A percentile compares a stretch with the other conserved stretches of the same genome.
These are phyloP conservation scores for Dryobates pubescens DNA, from an alignment of 2,797 vertebrate species.

Conservation along the genomic window DNA sequence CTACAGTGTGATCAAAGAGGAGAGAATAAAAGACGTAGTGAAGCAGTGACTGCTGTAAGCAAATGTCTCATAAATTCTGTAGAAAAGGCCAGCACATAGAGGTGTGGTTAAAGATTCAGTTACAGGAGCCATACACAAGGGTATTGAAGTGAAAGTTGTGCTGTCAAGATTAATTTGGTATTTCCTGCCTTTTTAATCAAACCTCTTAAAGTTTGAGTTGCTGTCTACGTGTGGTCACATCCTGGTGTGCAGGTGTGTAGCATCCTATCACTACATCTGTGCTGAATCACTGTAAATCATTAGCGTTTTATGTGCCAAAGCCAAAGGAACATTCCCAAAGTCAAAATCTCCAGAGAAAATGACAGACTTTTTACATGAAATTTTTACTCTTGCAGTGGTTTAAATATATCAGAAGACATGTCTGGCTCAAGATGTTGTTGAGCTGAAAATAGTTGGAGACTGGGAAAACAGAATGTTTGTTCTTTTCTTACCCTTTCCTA, in stretches of 20 bases:
- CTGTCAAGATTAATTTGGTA: not conserved
- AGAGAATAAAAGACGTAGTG: not conserved
- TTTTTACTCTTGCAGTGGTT: not conserved
- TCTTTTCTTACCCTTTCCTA: not conserved
- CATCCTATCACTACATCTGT: not conserved
- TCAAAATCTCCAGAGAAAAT: not conserved
- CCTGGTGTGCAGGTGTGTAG: not conserved
- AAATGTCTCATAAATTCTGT: not conserved
- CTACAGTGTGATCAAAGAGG: not conserved
- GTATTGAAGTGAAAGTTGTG: not conserved
- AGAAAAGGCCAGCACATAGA: not conserved
- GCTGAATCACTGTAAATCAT: not conserved
- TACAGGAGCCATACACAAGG: not conserved
- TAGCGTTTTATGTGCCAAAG: not conserved
- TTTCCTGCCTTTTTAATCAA: constrained; percentile 32
- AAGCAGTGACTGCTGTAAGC: not conserved
- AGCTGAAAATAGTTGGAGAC: not conserved
- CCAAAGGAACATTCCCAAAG: not conserved
- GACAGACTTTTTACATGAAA: not conserved
- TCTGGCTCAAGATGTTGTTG: not conserved
- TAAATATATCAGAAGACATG: not conserved
- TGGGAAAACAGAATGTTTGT: not conserved
- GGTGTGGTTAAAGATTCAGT: not conserved
- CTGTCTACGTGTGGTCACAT: not conserved
- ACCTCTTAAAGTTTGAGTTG: not conserved